Percentiles rank a stretch among this genome's conserved stretches.
Conservation (phyloP, 2,113 vertebrate species). For the Dasyornis broadbenti region DNA sequence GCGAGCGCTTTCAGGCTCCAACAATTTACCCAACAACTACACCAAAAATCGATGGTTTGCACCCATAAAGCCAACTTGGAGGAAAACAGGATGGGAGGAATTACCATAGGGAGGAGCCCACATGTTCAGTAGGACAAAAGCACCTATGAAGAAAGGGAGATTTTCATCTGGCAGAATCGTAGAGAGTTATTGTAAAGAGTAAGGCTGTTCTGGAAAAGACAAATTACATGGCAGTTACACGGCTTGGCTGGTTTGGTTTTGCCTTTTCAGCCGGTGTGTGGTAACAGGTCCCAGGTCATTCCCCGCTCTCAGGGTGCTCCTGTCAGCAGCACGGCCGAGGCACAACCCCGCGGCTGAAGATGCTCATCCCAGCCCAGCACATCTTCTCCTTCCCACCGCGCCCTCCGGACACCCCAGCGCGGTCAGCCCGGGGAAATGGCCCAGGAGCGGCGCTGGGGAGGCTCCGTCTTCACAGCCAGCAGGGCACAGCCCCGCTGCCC, state of each 20-base stretch:
- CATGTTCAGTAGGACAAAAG: neutral
- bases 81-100: neutral
- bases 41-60: neutral
- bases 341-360: neutral
- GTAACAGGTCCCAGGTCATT: fast-evolving
- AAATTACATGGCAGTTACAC: fast-evolving
- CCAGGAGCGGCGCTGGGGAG: neutral
- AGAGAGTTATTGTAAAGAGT: neutral
- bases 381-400: neutral
- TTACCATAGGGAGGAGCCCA: neutral
- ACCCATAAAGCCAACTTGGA: neutral
- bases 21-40: neutral
- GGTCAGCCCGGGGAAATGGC: fast-evolving
- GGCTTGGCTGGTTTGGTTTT: neutral
- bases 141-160: neutral
- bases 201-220: neutral
- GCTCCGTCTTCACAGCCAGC: fast-evolving
- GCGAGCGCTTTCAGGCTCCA: neutral
- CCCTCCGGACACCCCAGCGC: neutral
- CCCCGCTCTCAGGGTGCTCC: neutral
- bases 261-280: neutral
- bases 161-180: neutral
- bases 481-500: neutral
- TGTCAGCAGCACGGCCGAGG: fast-evolving
- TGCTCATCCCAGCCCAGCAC: neutral